phyloP scores from a whole-genome alignment of 2,113 vertebrate species.

The Microcebus tavaratra region DNA sequence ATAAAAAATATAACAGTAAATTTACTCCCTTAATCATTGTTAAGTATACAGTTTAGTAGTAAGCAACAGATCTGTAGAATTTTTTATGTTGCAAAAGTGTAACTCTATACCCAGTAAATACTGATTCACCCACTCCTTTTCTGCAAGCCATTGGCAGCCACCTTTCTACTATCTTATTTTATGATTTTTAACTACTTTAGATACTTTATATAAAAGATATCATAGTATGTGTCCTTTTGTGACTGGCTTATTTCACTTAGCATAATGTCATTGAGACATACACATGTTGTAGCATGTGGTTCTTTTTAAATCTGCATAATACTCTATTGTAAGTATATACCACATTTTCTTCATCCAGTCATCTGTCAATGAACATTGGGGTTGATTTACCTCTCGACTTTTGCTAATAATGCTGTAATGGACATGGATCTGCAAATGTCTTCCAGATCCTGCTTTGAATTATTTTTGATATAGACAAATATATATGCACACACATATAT shows the following conservation, averaged over 20 bases:
- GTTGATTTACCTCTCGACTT: neutral
- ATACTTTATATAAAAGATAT: neutral
- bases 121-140: neutral
- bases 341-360: neutral
- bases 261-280: neutral
- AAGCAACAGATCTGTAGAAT: neutral
- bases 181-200: neutral
- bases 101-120: neutral
- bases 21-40: neutral
- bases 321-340: neutral
- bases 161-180: neutral
- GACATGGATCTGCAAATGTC: neutral
- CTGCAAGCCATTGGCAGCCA: fast-evolving
- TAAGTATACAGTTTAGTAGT: neutral
- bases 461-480: neutral
- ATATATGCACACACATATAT: too few relatives aligned
- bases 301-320: neutral
- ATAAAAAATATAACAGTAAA: neutral
- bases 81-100: neutral
- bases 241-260: neutral
- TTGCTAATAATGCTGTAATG: neutral
- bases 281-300: neutral
- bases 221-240: neutral
- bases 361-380: neutral
- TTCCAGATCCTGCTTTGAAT: neutral